Percentiles rank a stretch among this genome's conserved stretches.
These are phyloP conservation scores for Botia almorhae DNA, from an alignment of 2,797 vertebrate species.

Conservation along the genomic window DNA sequence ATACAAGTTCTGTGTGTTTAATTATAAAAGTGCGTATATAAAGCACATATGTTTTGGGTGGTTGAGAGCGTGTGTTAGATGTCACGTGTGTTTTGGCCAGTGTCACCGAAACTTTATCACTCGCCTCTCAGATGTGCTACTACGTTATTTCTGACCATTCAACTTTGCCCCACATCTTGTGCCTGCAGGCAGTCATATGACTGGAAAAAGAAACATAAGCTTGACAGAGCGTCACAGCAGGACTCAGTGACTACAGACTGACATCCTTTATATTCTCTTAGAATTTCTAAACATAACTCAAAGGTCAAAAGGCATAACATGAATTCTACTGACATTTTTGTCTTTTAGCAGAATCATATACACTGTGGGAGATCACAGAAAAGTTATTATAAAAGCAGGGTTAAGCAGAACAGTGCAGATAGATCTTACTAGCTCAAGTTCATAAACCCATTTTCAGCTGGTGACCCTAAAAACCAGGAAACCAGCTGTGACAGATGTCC, in stretches of 20 bases:
- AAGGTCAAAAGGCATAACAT: not conserved
- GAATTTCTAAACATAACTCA: not conserved
- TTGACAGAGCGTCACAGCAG: constrained; percentile 28
- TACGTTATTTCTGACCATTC: constrained; percentile 77
- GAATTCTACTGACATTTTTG: not conserved
- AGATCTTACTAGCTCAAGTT: not conserved
- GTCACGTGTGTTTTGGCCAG: constrained; percentile 74
- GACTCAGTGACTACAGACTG: not conserved
- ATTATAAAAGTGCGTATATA: not conserved
- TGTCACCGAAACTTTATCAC: constrained; percentile 54
- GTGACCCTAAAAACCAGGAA: not conserved
- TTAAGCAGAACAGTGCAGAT: not conserved
- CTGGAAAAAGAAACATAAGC: constrained; percentile 79
- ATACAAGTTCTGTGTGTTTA: not conserved
- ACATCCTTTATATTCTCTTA: not conserved
- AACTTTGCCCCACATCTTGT: constrained; percentile 82
- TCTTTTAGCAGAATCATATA: not conserved
- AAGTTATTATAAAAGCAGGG: not conserved
- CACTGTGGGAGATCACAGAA: not conserved
- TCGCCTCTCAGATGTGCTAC: constrained; percentile 61
- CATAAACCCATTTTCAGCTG: not conserved
- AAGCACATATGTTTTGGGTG: not conserved
- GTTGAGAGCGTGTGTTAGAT: not conserved
- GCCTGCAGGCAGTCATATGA: constrained; percentile 73
- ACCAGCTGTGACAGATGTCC: not conserved